A percentile compares a stretch with the other conserved stretches of the same genome.
phyloP scores from a whole-genome alignment of 2,888 invertebrate species.

The Zeuzera pyrina region DNA sequence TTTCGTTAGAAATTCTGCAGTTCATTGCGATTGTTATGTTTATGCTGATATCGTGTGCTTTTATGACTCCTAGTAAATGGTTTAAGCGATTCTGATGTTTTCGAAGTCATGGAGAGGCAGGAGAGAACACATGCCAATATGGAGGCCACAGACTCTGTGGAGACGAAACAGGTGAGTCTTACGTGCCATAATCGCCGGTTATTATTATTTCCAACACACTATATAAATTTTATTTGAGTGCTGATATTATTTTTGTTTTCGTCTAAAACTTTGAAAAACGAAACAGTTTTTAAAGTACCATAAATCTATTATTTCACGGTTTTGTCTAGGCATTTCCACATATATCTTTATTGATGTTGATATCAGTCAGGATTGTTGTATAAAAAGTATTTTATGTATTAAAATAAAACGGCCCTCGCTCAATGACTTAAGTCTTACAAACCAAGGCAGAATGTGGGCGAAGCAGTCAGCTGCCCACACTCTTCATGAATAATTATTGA shows the following conservation, averaged over 20 bases:
- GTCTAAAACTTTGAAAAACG: too few relatives aligned
- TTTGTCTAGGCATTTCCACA: too few relatives aligned
- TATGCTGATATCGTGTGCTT: conserved; percentile 50
- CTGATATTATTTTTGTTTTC: too few relatives aligned
- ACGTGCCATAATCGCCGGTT: conserved; percentile 54
- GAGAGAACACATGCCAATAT: conserved; percentile 72
- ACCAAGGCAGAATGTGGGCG: conserved; percentile 65
- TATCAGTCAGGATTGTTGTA: too few relatives aligned
- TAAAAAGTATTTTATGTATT: too few relatives aligned
- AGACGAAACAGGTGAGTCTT: conserved; percentile 76
- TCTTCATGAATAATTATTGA: conserved; percentile 59
- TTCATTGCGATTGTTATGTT: conserved; percentile 66
- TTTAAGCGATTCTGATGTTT: conserved; percentile 67
- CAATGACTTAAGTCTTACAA: too few relatives aligned
- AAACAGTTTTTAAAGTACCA: too few relatives aligned
- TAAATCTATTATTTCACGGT: too few relatives aligned
- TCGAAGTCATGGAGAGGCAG: conserved; percentile 62
- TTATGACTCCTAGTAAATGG: conserved; percentile 46
- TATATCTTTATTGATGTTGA: too few relatives aligned
- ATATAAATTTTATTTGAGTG: not conserved
- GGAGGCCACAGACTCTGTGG: conserved; percentile 75
- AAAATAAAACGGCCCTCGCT: too few relatives aligned
- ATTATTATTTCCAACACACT: conserved; percentile 24
- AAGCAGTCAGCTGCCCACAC: conserved; percentile 57
- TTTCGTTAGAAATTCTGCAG: conserved; percentile 59